A percentile compares a stretch with the other conserved stretches of the same genome.
These are phyloP conservation scores for Conus ventricosus DNA, from an alignment of 1,140 invertebrate species.

Conservation along the genomic window DNA sequence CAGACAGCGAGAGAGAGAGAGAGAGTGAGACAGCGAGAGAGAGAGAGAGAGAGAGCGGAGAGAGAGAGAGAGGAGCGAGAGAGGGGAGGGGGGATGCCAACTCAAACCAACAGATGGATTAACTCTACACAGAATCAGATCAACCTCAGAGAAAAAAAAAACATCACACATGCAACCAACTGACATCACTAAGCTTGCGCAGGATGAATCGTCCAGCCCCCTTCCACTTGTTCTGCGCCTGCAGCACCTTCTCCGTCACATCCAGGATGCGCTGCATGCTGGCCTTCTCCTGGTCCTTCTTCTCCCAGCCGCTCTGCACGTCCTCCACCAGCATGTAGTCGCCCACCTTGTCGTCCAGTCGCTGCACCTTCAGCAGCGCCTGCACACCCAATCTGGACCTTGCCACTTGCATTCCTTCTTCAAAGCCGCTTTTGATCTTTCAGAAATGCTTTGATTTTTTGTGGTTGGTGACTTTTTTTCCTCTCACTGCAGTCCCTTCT, in stretches of 20 bases:
- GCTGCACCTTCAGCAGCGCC: slow-evolving; percentile 79
- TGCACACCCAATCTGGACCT: slow-evolving; percentile 37
- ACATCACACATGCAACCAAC: slow-evolving; percentile 25
- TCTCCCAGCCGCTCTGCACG: slow-evolving; percentile 86
- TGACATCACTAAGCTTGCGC: slow-evolving; percentile 87
- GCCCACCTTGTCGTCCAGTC: slow-evolving; percentile 80
- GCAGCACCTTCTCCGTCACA: slow-evolving; percentile 87
- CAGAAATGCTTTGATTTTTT: too few species aligned
- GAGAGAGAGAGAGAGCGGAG: too few species aligned
- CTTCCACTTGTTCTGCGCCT: slow-evolving; percentile 90
- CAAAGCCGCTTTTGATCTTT: background rate
- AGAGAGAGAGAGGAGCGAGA: too few species aligned
- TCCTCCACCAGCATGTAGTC: slow-evolving; percentile 94
- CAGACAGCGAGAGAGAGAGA: background rate
- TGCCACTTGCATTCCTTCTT: slow-evolving; percentile 16
- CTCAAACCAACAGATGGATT: background rate
- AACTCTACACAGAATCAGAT: background rate
- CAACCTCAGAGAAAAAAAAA: background rate
- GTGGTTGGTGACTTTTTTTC: too few species aligned
- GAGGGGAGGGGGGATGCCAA: background rate
- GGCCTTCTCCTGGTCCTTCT: slow-evolving; percentile 80
- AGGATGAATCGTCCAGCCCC: slow-evolving; percentile 88
- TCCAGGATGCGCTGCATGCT: slow-evolving; percentile 89
- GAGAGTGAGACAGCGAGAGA: background rate
- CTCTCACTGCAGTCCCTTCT: too few species aligned